Percentiles rank a stretch among this genome's conserved stretches.
These are phyloP conservation scores for Illadopsis cleaveri DNA, from an alignment of 2,113 vertebrate genomes.

Conservation along the genomic window DNA sequence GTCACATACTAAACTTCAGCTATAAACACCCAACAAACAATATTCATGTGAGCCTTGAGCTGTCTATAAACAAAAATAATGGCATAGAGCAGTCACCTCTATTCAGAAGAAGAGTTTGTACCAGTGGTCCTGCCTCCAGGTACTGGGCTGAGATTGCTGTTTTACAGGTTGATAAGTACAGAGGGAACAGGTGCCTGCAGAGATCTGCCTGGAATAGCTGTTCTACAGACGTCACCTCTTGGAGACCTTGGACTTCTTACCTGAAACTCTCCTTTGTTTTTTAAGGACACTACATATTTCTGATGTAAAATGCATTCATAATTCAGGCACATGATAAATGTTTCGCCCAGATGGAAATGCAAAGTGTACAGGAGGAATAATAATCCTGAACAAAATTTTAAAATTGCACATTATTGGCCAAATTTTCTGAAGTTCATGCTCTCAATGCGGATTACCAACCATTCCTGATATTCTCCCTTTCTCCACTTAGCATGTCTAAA, in stretches of 20 bases:
- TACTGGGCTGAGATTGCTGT: background rate
- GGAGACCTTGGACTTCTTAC: background rate
- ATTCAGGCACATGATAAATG: background rate
- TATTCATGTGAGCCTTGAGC: background rate
- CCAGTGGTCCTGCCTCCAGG: background rate
- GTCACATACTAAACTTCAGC: background rate
- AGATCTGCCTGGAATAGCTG: background rate
- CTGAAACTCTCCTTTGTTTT: background rate
- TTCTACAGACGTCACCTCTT: background rate
- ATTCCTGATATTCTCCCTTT: background rate
- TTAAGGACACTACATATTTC: background rate
- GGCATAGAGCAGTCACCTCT: background rate
- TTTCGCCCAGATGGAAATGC: background rate
- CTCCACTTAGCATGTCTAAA: background rate
- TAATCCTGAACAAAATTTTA: background rate
- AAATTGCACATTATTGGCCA: background rate
- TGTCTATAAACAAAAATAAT: background rate
- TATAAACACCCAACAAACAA: background rate
- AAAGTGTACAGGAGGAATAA: background rate
- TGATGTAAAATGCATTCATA: background rate
- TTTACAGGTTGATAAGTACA: background rate
- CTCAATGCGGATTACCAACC: fast-evolving
- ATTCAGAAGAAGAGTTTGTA: background rate
- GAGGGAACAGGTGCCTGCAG: background rate
- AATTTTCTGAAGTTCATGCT: background rate